These are phyloP conservation scores for Bagarius yarrelli DNA, from an alignment of 2,113 vertebrate species.

Conservation along the genomic window DNA sequence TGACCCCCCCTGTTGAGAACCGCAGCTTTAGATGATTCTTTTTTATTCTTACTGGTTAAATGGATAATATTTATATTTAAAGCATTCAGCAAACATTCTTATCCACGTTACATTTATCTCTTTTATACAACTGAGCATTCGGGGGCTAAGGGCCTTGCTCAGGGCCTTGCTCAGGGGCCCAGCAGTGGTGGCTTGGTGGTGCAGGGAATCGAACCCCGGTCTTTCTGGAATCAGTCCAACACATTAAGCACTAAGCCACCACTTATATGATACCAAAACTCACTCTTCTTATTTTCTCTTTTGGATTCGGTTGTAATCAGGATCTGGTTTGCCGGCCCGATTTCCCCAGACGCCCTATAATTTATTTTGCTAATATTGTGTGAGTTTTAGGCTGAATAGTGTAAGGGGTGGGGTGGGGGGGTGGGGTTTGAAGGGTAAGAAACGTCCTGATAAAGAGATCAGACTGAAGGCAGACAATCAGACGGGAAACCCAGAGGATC, in stretches of 20 bases:
- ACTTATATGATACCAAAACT: no score
- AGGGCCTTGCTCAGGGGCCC: no score
- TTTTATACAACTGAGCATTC: no score
- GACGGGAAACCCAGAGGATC: conserved; percentile 35
- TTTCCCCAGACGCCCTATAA: conserved; percentile 28
- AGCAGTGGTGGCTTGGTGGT: no score
- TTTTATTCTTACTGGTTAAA: conserved; percentile 22
- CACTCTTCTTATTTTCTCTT: background rate
- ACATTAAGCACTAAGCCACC: no score
- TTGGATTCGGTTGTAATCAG: conserved; percentile 6
- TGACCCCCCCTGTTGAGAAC: no score
- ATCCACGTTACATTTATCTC: no score
- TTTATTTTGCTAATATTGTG: conserved; percentile 37
- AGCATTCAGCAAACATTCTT: no score
- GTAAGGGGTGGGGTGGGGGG: background rate
- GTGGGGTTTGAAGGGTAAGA: background rate
- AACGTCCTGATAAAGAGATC: conserved; percentile 14
- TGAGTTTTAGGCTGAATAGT: background rate
- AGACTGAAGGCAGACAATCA: conserved; percentile 4
- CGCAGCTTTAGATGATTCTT: background rate
- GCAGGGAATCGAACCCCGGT: no score
- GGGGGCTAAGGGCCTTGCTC: no score
- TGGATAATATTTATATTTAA: conserved; percentile 6
- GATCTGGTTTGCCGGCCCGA: background rate
- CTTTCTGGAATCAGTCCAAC: no score